Evolutionary conservation across 2,113 vertebrate species (phyloP).

Genomic region (Rattus rattus): DNA sequence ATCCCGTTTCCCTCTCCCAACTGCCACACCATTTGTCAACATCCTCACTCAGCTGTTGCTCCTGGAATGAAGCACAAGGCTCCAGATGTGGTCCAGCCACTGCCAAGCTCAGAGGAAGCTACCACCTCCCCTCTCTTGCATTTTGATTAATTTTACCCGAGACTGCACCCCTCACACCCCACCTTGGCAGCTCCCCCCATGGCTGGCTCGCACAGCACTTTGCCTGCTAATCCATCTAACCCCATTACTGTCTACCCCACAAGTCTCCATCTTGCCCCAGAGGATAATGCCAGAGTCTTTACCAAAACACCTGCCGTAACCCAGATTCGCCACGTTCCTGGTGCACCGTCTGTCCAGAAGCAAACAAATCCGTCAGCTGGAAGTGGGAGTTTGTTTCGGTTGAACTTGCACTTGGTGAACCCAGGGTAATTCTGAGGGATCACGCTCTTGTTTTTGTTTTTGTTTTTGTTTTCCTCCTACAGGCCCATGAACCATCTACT

Average conservation of each 20-base stretch:
- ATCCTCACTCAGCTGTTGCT: background rate
- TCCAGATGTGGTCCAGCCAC: slow-evolving; percentile 55
- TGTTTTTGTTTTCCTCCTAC: no score
- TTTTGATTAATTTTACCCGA: background rate
- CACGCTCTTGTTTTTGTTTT: background rate
- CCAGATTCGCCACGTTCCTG: background rate
- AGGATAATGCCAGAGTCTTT: slow-evolving; percentile 32
- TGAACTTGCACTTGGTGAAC: background rate
- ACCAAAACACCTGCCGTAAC: slow-evolving; percentile 16
- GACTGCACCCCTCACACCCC: background rate
- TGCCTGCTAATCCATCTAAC: slow-evolving; percentile 50
- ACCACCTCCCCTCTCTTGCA: background rate
- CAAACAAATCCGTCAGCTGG: background rate
- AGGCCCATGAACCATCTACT: background rate
- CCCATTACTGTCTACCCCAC: slow-evolving; percentile 32
- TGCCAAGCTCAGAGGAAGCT: background rate
- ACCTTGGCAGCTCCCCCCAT: background rate
- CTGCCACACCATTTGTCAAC: slow-evolving; percentile 40
- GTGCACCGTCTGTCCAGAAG: background rate
- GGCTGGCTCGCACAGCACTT: background rate
- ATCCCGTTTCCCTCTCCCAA: background rate
- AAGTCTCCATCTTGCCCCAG: slow-evolving; percentile 15
- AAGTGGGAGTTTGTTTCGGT: background rate
- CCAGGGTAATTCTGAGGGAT: background rate
- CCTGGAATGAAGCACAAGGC: slow-evolving; percentile 15